Base-by-base conservation (phyloP, 2,797 vertebrate genomes). In the Acanthopagrus latus region DNA sequence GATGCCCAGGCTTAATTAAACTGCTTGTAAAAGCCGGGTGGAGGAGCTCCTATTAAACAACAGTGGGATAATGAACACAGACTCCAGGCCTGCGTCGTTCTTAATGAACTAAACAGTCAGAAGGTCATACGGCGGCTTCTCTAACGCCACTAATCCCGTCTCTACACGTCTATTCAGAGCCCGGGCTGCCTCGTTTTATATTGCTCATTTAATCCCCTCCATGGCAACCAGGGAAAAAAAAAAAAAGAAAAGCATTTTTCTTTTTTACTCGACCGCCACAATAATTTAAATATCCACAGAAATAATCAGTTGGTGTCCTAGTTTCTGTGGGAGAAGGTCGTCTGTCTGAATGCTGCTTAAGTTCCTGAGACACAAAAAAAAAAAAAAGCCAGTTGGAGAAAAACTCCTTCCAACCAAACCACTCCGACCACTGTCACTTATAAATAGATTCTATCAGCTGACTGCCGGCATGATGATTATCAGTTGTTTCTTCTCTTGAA, bases 141-240 rank as follows among this genome's bases (percentile, higher is more conserved):
- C 69, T 86, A 91, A 88, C 78, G 70, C 78, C 76, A 33, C 86
- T 92, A 92, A 93, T 92, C 92, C 90, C 76, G 48, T 90, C 85
- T 64, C 86, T 87, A 52, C 86, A 67, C 85, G 77, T 87, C 88
- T 88, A 88, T 88, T 92, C 88, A 87, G 70, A 81, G 74, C 74
- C 78, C 20, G 21, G 70, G 25, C 85, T 83, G 81, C 65, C 82
- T 86, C 4, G 3, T 27, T 87, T 83, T 93, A 76, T 88, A 72
- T 88, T 88, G 80, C 86, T 87, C 70, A 71, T 87, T 91, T 92
- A 92, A 91, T 89, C 81, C 84, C 56, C 82, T 86, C 90, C 88
- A 86, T 91, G 85, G 89, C 86, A 90, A 92, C 91, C 72, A 77
- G 72, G 65, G 76, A 27, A 27, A 27, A n/a, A n/a, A n/a, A n/a